A percentile compares a stretch with the other conserved stretches of the same genome.
phyloP scores from a whole-genome alignment of 1,140 invertebrate genomes.

The Saccostrea echinata region DNA sequence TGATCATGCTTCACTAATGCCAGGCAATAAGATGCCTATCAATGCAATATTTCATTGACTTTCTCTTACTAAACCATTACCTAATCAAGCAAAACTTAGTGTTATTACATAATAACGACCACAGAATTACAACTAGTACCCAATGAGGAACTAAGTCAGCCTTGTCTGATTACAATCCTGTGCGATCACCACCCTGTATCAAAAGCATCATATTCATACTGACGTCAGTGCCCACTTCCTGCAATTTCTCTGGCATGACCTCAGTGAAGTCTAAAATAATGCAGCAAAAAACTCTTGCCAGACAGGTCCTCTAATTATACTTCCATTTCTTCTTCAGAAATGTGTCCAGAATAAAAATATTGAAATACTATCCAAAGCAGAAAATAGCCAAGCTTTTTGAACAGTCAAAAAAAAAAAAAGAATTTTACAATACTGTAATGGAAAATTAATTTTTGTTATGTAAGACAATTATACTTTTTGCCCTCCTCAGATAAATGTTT shows the following conservation, averaged over 20 bases:
- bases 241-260: constrained; percentile 8
- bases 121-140: constrained; percentile 1
- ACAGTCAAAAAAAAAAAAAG: not conserved
- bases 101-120: constrained; percentile 28
- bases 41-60: not conserved
- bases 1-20: not conserved
- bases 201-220: constrained; percentile 12
- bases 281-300: not conserved
- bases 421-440: not conserved
- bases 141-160: constrained; percentile 11
- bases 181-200: constrained; percentile 1
- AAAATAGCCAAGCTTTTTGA: not conserved
- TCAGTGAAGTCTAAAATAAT: not conserved
- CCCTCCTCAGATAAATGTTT: not conserved
- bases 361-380: not conserved
- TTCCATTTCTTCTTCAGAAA: not conserved
- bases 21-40: not conserved
- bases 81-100: constrained; percentile 4
- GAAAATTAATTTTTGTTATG: constrained; percentile 14
- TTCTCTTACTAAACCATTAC: not conserved
- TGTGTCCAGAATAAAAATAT: not conserved
- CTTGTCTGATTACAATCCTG: not conserved
- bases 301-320: not conserved
- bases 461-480: constrained; percentile 1
- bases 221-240: constrained; percentile 15